phyloP scores from a whole-genome alignment of 1,140 invertebrate genomes.

The Bathynomus jamesi region DNA sequence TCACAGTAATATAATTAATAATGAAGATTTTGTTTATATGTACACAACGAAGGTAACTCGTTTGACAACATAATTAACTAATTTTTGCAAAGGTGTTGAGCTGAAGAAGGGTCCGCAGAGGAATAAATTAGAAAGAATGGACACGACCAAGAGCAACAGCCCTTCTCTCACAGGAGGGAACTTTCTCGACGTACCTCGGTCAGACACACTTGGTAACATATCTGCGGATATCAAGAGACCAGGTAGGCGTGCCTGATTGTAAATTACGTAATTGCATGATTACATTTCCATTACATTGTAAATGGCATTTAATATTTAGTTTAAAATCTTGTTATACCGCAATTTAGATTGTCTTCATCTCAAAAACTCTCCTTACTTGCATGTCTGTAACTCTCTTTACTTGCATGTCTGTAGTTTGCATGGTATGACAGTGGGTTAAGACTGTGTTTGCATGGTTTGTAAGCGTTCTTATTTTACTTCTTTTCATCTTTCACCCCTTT shows the following conservation, averaged over 20 bases:
- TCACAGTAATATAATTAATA: background rate
- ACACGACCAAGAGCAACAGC: slow-evolving; percentile 32
- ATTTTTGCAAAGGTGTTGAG: background rate
- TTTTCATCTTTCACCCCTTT: too few relatives aligned
- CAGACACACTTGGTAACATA: slow-evolving; percentile 22
- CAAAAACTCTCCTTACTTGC: too few relatives aligned
- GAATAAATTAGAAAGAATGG: slow-evolving; percentile 29
- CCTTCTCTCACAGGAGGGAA: slow-evolving; percentile 32
- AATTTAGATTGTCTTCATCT: too few relatives aligned
- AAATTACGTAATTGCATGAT: background rate
- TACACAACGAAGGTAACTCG: background rate
- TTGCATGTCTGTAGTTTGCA: too few relatives aligned
- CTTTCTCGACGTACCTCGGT: slow-evolving; percentile 34
- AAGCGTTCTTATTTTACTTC: too few relatives aligned
- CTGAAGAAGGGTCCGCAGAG: slow-evolving; percentile 17
- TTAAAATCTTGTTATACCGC: background rate
- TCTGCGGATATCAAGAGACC: background rate
- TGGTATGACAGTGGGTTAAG: too few relatives aligned
- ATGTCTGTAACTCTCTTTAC: too few relatives aligned
- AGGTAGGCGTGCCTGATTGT: slow-evolving; percentile 15
- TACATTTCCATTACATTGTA: too few relatives aligned
- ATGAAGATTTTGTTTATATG: background rate
- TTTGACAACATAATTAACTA: too few relatives aligned
- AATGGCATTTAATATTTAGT: too few relatives aligned
- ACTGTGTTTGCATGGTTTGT: too few relatives aligned